Evolutionary conservation across 1,140 invertebrate genomes (phyloP), one percentile per base, ranked within the genome.

Genomic region (Diorhabda carinulata): DNA sequence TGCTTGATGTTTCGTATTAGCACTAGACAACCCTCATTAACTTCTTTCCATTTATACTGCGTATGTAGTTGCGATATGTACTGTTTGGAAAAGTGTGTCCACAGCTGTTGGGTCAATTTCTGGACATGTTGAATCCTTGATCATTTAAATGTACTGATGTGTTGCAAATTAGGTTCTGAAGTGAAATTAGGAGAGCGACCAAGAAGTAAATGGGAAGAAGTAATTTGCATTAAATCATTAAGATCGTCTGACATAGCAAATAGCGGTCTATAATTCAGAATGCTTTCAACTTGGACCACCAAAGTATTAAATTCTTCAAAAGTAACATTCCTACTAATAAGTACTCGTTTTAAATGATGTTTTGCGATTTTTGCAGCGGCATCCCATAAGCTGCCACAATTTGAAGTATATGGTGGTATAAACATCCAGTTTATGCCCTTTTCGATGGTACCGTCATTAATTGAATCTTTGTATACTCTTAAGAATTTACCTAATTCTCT

Each of bases 121-220:
- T 47, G 45, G 5, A 10, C 58, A 59, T 10, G 58, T n/a, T 59
- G 40, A 9, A 68, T 58, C 61, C 56, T 56, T 71, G 3, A 8
- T 47, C 5, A 8, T 5, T 47, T 5, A 47, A 5, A 47, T 5
- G 5, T 47, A 8, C 5, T 8, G 5, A 5, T 47, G 8, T 47
- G 5, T 5, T 47, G 45, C 1, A 47, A 5, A 8, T 47, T 8
- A 47, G 5, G 8, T 8, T 47, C 45, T 47, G 45, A 2, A 5
- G 8, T 5, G 5, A 47, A 47, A 5, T 5, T 59, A 73, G 64
- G 47, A 73, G 42, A 56, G 66, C 90, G 89, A 45, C 1, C 8
- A 91, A 70, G 1, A 86, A 86, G 8, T 92, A 90, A 80, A 90
- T 90, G 73, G 90, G 92, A 79, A 86, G 89, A 71, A 84, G 89